Evolutionary conservation across 2,888 invertebrate species (phyloP), one percentile per base, ranked within the genome.

Genomic region (Phoenoteleia sp.): DNA sequence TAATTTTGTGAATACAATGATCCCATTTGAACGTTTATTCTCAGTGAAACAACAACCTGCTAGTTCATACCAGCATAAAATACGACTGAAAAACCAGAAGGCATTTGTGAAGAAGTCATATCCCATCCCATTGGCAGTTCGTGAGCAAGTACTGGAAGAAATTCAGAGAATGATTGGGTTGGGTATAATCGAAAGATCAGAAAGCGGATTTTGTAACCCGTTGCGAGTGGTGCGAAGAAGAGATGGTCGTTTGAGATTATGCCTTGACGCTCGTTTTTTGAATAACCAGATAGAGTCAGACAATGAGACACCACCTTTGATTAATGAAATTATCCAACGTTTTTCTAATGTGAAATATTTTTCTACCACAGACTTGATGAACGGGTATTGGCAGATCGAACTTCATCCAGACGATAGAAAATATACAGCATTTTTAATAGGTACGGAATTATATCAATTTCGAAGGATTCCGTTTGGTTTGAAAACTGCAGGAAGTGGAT

Each of bases 221-320:
- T 21, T 67, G 9, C 21, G 69, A 13, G 42, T 77, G n/a, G 77
- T 77, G n/a, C 52, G 49, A 17, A 77, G 69, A 17, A 77, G 60
- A 49, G 58, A 77, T 39, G 67, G 74, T 6, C 42, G 25, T 5
- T 75, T 92, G 1, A 80, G 92, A 4, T 84, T 92, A 21, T 90
- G 91, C 77, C 72, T 91, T 15, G 92, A 92, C 76, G 92, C 92
- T 0, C 49, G 92, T 4, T 87, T 80, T 64, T 60, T 92, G 2
- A 92, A 92, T 81, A 83, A 86, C 11, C 56, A 85, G 19, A 91
- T 92, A 49, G 86, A 89, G 25, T 75, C 88, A 0, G 91, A 92
- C 56, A 84, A 89, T 6, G 91, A 92, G 47, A 75, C 87, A 11
- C 87, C 84, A 1, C 88, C 88, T 0, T 5, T 84, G 4, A 86